Conservation (phyloP, 2,888 invertebrate species). For the Melanotus villosus region DNA sequence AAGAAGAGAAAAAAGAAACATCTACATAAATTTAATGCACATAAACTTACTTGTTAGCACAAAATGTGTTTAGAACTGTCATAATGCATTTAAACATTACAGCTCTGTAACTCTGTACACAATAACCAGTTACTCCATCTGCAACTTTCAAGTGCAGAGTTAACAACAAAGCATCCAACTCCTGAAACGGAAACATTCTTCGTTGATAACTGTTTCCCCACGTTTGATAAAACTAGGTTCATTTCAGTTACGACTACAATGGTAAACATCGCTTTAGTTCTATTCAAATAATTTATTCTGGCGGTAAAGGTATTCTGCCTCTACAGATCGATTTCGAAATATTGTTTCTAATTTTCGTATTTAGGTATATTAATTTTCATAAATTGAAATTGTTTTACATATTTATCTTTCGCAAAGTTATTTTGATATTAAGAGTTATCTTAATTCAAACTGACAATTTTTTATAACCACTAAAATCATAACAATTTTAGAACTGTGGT, state of each 20-base stretch:
- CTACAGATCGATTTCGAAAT: too few relatives aligned
- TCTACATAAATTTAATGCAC: neutral
- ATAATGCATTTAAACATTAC: neutral
- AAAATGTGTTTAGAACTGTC: neutral
- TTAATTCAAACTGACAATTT: too few relatives aligned
- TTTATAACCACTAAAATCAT: too few relatives aligned
- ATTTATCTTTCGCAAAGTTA: too few relatives aligned
- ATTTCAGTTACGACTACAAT: conserved; percentile 8
- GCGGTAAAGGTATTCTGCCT: neutral
- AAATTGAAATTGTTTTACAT: too few relatives aligned
- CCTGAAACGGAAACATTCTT: conserved; percentile 16
- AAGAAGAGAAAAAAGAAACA: neutral
- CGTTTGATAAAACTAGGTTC: conserved; percentile 8
- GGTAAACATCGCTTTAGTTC: neutral
- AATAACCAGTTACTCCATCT: conserved; percentile 9
- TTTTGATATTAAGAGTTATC: too few relatives aligned
- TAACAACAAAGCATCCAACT: conserved; percentile 10
- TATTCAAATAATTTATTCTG: neutral
- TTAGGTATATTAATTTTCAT: too few relatives aligned
- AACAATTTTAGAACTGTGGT: too few relatives aligned
- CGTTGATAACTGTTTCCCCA: conserved; percentile 5
- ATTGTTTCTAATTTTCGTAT: too few relatives aligned
- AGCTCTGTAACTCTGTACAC: neutral
- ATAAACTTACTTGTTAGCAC: neutral
- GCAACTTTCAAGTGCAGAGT: conserved; percentile 11